phyloP scores from a whole-genome alignment of 2,797 vertebrate genomes.

The Muscicapa striata region DNA sequence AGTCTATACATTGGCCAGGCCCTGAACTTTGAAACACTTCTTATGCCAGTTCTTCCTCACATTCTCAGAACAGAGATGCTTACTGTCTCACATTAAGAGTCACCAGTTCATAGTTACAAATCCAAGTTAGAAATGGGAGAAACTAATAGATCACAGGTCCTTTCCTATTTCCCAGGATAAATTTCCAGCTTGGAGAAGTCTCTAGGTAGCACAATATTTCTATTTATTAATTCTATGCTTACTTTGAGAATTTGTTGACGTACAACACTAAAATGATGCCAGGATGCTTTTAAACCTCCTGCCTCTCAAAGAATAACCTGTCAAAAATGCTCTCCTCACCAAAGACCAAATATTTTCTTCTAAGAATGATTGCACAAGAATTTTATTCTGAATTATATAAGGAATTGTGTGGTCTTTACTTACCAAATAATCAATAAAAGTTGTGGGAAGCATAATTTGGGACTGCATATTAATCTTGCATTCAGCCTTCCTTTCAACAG shows the following conservation, averaged over 20 bases:
- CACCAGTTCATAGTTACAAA: not conserved
- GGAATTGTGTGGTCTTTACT: slow-evolving; percentile 28
- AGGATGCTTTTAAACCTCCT: not conserved
- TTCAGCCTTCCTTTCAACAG: slow-evolving; percentile 68
- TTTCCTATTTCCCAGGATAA: not conserved
- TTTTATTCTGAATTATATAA: slow-evolving; percentile 65
- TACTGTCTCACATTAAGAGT: not conserved
- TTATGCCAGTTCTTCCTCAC: not conserved
- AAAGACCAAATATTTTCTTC: slow-evolving; percentile 46
- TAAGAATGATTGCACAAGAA: slow-evolving; percentile 58
- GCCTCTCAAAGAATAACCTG: not conserved
- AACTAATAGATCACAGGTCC: not conserved
- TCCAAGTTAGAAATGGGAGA: not conserved
- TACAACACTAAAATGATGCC: not conserved
- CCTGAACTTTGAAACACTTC: not conserved
- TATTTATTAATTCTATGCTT: not conserved
- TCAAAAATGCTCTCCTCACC: slow-evolving; percentile 22
- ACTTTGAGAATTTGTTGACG: not conserved
- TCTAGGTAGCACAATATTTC: not conserved
- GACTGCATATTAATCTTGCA: slow-evolving; percentile 79
- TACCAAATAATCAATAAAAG: slow-evolving; percentile 74
- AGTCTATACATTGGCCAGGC: not conserved
- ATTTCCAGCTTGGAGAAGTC: not conserved
- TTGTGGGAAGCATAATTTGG: slow-evolving; percentile 72
- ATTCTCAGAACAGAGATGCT: not conserved